These are phyloP conservation scores for Rhincodon typus DNA, from an alignment of 2,797 vertebrate genomes.

Conservation along the genomic window DNA sequence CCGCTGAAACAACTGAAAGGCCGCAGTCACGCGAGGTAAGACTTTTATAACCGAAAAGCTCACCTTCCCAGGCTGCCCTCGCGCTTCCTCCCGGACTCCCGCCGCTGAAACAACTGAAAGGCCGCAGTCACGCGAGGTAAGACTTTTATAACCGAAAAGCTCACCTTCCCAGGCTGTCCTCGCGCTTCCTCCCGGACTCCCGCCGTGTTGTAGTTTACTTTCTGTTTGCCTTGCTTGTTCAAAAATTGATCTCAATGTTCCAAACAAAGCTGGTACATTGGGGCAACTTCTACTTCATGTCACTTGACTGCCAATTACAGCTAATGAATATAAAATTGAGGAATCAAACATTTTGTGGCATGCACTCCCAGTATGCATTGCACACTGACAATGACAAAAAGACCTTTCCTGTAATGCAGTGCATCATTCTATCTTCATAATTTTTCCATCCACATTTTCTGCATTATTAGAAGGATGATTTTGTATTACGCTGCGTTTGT, in stretches of 20 bases:
- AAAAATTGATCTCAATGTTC: not conserved
- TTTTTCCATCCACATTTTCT: not conserved
- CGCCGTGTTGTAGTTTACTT: not conserved
- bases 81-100: too few relatives aligned
- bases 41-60: too few relatives aligned
- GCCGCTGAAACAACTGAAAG: too few relatives aligned
- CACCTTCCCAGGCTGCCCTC: too few relatives aligned
- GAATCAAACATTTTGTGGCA: not conserved
- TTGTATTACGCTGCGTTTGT: not conserved
- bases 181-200: too few relatives aligned
- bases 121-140: too few relatives aligned
- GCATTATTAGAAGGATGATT: not conserved
- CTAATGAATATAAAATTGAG: not conserved
- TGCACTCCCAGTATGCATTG: not conserved
- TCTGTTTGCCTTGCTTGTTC: not conserved
- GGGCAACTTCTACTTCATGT: not conserved
- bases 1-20: too few relatives aligned
- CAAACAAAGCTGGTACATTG: not conserved
- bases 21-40: too few relatives aligned
- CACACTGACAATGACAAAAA: not conserved
- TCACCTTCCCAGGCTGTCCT: too few relatives aligned
- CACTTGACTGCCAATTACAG: not conserved
- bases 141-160: too few relatives aligned
- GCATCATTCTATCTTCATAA: not conserved
- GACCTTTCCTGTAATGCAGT: not conserved